Evolutionary conservation across 2,797 vertebrate genomes (phyloP), one percentile per base, ranked within the genome.

Genomic region (Neosalanx taihuensis): DNA sequence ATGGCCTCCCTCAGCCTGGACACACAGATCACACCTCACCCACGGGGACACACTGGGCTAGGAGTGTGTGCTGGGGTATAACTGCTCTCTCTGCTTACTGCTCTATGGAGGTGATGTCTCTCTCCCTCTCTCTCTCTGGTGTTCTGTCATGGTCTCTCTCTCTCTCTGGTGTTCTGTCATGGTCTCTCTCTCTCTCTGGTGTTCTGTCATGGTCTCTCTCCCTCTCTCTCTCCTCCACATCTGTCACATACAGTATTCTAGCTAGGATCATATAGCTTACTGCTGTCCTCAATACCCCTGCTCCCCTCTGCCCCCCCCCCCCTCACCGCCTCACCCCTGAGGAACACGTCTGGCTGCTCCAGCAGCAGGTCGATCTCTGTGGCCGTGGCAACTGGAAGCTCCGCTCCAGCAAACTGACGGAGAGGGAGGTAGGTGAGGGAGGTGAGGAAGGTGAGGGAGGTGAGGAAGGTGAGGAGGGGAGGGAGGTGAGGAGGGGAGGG

Each of bases 341-440:
- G 76, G 68, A 89, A 93, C 57, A 86, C 74, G 49, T 94, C 92
- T 23, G 85, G 85, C 46, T 92, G 89, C 35, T 91, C 90, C 73
- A 94, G 83, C 77, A 95, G 76, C 76, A 95, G 61, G 29, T 94
- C 89, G 0, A 95, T 84, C 41, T 94, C 94, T 61, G 72, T 83
- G 37, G 75, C 84, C 17, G 91, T 94, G 70, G 86, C 81, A 79
- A 94, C 93, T 3, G 91, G 89, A 67, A 94, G 87, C 6, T 95
- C 94, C 17, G 49, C 83, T 18, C 93, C 93, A 4, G 82, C 84
- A 70, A 89, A 78, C 89, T 91, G 77, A 23, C 1, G 46, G 0
- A 70, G 49, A 75, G 6, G 69, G n/a, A 73, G 51, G 30, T 63
- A 63, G 12, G 51, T 26, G 64, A 20, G 26, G 26, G 62, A 61